Base-by-base conservation (phyloP, 2,888 invertebrate species). In the Euspilapteryx auroguttella region DNA sequence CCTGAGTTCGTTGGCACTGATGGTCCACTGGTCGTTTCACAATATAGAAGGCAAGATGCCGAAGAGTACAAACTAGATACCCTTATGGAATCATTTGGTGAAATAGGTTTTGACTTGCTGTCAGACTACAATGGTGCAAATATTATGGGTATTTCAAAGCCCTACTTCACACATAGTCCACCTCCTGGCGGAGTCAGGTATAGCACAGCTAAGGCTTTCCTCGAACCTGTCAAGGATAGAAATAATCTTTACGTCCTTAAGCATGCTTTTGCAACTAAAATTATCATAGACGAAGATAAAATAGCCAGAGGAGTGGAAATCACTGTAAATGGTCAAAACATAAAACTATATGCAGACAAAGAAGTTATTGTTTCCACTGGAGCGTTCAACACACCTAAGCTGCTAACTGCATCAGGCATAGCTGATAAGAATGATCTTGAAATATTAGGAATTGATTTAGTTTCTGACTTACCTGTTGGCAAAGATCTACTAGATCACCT, bases 41-140 rank as follows among this genome's bases (percentile, higher is more conserved):
- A n/a, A n/a, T n/a, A n/a, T n/a, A n/a, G n/a, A n/a, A n/a, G 13
- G 49, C 12, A 12, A 2, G 24, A 24, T 1, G 48, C 49, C 0
- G 66, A 42, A 34, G 49, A 44, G n/a, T 55, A 61, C 0, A 44
- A 42, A 2, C 24, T 63, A 2, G 55, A 55, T 0, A 34, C 44
- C 2, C 52, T 55, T 2, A 75, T 79, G 38, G 36, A 81, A 1
- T 38, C 66, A 14, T 75, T 73, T 1, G 76, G 64, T 2, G 33
- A 51, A n/a, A 69, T 80, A 34, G 35, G 66, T 2, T 77, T 77
- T 2, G 58, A 69, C 32, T 50, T 59, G 4, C 31, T 49, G 4
- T 47, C 53, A 3, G 79, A 80, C 38, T 65, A 68, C 44, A 79
- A 80, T 37, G 78, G 71, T 0, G 49, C 57, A 27, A 49, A 59